phyloP scores from a whole-genome alignment of 2,888 invertebrate species.

The Parnassius apollo region DNA sequence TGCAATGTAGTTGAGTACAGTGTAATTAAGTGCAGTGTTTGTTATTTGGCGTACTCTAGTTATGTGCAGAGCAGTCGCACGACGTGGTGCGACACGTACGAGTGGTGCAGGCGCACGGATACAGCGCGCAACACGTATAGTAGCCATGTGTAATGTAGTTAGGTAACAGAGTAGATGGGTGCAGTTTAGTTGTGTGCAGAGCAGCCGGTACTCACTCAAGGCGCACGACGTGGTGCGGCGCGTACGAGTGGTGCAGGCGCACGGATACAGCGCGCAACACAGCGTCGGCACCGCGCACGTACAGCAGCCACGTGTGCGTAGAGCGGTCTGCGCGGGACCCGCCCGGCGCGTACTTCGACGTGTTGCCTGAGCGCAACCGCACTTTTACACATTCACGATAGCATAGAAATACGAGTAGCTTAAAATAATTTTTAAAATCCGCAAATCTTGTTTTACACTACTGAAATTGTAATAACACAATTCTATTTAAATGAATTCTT shows the following conservation, averaged over 20 bases:
- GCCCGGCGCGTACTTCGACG: constrained; percentile 90
- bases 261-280: constrained; percentile 89
- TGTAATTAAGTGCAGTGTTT: too few relatives aligned
- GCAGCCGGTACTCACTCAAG: constrained; percentile 80
- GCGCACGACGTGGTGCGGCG: constrained; percentile 92
- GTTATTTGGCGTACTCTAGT: too few relatives aligned
- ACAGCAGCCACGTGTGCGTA: constrained; percentile 95
- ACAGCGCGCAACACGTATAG: constrained; percentile 91
- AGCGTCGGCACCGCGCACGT: constrained; percentile 86
- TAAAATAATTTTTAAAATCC: too few relatives aligned
- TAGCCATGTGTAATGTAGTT: constrained; percentile 87
- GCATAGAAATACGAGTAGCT: too few relatives aligned
- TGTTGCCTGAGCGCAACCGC: constrained; percentile 80
- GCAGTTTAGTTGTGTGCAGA: too few relatives aligned
- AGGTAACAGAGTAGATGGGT: too few relatives aligned
- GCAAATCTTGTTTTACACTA: too few relatives aligned
- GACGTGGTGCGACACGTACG: constrained; percentile 91
- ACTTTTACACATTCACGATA: too few relatives aligned
- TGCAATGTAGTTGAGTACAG: too few relatives aligned
- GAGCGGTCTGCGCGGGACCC: constrained; percentile 85
- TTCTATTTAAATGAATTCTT: too few relatives aligned
- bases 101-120: constrained; percentile 90
- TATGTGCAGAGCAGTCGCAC: too few relatives aligned
- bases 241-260: constrained; percentile 91
- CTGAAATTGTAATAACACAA: too few relatives aligned